Conservation (phyloP, 2,797 vertebrate genomes). For the Amphiprion clarkii region DNA sequence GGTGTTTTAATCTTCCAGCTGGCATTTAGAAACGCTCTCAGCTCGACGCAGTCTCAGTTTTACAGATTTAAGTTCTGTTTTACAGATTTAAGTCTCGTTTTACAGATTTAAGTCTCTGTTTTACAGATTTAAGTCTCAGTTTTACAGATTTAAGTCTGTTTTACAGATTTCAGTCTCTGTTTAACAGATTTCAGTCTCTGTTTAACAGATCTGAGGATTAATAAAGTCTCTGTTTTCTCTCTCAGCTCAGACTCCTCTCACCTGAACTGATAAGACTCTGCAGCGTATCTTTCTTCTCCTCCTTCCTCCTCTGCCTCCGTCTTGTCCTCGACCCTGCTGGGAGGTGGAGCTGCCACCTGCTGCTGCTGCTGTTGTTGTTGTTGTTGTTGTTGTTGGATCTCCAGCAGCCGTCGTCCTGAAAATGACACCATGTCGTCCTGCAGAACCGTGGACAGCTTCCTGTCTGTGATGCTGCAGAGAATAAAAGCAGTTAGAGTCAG, state of each 20-base stretch:
- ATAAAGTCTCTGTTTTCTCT: no score
- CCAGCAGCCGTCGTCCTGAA: slow-evolving; percentile 85
- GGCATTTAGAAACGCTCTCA: neutral
- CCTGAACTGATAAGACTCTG: slow-evolving; percentile 80
- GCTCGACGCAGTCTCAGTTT: neutral
- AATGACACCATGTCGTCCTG: slow-evolving; percentile 73
- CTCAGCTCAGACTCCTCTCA: slow-evolving; percentile 32
- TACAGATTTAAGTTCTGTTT: no score
- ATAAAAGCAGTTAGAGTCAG: neutral
- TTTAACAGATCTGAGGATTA: no score
- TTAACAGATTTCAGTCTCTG: neutral
- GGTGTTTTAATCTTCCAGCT: no score
- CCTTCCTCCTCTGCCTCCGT: slow-evolving; percentile 64
- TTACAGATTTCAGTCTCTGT: no score
- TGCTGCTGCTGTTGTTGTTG: slow-evolving; percentile 33
- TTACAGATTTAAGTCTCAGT: no score
- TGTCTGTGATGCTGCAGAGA: slow-evolving; percentile 87
- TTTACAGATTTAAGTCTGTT: no score
- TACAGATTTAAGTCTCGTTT: no score
- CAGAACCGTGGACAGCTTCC: slow-evolving; percentile 69
- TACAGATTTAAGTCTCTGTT: no score
- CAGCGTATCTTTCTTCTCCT: slow-evolving; percentile 66
- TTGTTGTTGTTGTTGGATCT: slow-evolving; percentile 75
- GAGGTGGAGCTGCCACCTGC: neutral
- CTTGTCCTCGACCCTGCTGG: slow-evolving; percentile 51